Percentiles rank a stretch among this genome's conserved stretches.
These are phyloP conservation scores for Leucopsar rothschildi DNA, from an alignment of 2,113 vertebrate genomes.

Conservation along the genomic window DNA sequence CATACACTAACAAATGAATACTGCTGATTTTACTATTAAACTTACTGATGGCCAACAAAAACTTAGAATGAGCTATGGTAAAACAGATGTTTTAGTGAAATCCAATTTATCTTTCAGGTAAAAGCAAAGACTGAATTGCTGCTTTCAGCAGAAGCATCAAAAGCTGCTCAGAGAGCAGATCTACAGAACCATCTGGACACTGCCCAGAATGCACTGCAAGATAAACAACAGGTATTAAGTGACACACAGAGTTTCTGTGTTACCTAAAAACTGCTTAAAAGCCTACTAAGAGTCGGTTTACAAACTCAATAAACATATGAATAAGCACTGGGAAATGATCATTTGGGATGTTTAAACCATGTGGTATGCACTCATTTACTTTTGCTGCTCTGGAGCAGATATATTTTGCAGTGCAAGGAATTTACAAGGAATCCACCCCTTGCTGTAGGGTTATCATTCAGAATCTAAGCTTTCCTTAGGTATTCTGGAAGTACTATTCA, in stretches of 20 bases:
- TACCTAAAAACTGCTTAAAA: background rate
- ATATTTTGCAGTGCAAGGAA: background rate
- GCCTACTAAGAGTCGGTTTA: background rate
- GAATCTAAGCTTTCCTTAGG: background rate
- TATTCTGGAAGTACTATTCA: background rate
- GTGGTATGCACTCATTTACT: background rate
- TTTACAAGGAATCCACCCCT: background rate
- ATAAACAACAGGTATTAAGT: conserved; percentile 91
- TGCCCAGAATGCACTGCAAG: conserved; percentile 92
- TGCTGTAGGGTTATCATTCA: background rate
- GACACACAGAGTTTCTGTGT: background rate
- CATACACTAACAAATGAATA: background rate
- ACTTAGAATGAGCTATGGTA: background rate
- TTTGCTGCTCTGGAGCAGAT: background rate
- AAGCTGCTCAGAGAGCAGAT: conserved; percentile 90
- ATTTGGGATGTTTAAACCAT: background rate
- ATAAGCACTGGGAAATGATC: background rate
- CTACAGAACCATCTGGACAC: conserved; percentile 95
- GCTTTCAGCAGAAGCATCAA: conserved; percentile 92
- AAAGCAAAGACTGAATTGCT: conserved; percentile 97
- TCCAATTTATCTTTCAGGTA: conserved; percentile 75
- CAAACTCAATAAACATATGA: background rate
- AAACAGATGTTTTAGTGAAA: background rate
- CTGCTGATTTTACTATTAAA: background rate
- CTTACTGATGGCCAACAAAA: background rate